phyloP scores from a whole-genome alignment of 53 echinoderm and acorn worm genomes.

The Echinarachnius parma region DNA sequence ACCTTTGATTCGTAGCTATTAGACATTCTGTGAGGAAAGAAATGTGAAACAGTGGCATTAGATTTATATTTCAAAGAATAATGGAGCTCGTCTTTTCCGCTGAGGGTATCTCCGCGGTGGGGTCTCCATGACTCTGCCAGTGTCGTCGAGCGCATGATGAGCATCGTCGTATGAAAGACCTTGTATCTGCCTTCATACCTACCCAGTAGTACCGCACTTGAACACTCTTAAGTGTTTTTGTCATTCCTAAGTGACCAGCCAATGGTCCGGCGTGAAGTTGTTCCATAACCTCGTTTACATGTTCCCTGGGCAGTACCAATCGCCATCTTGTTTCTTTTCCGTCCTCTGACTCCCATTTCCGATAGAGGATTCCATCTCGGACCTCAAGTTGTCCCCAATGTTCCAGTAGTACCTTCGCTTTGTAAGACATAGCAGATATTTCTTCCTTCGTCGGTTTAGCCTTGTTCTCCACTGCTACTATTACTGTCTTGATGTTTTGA shows the following conservation, averaged over 20 bases:
- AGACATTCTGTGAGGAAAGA: no score
- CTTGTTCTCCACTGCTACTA: conserved; percentile 21
- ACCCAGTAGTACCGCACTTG: conserved; percentile 46
- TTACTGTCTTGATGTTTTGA: conserved; percentile 18
- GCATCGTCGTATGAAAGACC: conserved; percentile 38
- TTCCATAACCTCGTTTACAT: conserved; percentile 7
- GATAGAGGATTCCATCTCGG: conserved; percentile 23
- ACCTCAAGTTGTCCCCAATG: conserved; percentile 54
- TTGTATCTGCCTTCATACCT: conserved; percentile 47
- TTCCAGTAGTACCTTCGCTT: conserved; percentile 40
- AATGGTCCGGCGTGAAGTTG: conserved; percentile 48
- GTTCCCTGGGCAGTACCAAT: conserved; percentile 35
- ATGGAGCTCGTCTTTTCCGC: no score
- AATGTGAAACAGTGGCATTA: no score
- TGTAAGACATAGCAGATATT: neutral
- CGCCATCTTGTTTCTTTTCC: conserved; percentile 29
- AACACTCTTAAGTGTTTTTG: conserved; percentile 46
- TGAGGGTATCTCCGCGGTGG: no score
- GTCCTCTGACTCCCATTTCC: conserved; percentile 60
- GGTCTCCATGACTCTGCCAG: no score
- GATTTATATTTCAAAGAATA: no score
- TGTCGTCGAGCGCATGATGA: conserved; percentile 32
- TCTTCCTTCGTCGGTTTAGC: conserved; percentile 38
- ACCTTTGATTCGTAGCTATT: no score
- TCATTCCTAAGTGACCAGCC: conserved; percentile 61